Percentiles rank a stretch among this genome's conserved stretches.
These are phyloP conservation scores for Atta colombica DNA, from an alignment of 1,140 invertebrate genomes.

Conservation along the genomic window DNA sequence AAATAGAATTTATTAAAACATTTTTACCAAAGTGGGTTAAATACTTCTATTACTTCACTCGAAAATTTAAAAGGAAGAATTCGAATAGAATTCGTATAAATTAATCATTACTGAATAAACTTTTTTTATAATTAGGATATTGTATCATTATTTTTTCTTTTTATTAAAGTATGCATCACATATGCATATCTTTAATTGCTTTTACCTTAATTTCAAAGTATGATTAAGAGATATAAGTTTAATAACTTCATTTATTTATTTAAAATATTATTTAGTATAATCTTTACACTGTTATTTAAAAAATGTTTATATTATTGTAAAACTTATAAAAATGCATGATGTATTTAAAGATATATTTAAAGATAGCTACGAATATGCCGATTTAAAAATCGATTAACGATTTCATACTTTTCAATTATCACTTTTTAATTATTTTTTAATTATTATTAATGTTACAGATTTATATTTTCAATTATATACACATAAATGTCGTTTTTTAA, in stretches of 20 bases:
- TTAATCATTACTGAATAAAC: not conserved
- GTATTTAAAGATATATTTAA: too few relatives aligned
- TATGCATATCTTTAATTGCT: not conserved
- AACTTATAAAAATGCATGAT: too few relatives aligned
- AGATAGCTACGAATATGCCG: too few relatives aligned
- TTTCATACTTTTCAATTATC: not conserved
- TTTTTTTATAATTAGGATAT: constrained; percentile 11
- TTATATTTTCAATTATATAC: not conserved
- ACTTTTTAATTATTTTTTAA: not conserved
- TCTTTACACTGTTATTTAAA: too few relatives aligned
- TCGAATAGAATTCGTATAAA: not conserved
- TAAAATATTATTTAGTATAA: too few relatives aligned
- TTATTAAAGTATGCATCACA: too few relatives aligned
- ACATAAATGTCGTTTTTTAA: too few relatives aligned
- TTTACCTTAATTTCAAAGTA: not conserved
- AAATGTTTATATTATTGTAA: too few relatives aligned
- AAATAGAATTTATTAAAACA: not conserved
- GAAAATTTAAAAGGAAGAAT: not conserved
- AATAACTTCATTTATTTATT: too few relatives aligned
- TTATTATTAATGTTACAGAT: constrained; percentile 18
- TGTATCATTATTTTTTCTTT: not conserved
- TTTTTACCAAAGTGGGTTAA: not conserved
- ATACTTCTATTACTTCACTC: not conserved
- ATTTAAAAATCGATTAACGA: not conserved
- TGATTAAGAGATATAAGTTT: not conserved